Base-by-base conservation (phyloP, 2,888 invertebrate species). In the Drosophila mulleri region DNA sequence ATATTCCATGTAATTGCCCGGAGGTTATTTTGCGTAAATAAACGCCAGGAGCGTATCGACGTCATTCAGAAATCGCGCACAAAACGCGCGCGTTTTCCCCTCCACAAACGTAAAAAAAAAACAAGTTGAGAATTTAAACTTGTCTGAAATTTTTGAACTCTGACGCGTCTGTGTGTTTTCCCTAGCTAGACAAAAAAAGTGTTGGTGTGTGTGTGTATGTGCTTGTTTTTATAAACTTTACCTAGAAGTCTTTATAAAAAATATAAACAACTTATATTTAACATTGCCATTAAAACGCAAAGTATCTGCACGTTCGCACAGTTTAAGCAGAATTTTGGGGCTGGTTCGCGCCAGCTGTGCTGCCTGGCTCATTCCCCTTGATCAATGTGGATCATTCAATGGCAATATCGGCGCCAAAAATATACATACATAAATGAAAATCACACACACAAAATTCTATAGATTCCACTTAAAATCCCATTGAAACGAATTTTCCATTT, bases 201-300 rank as follows among this genome's bases (percentile, higher is more conserved):
- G 23, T 18, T 59, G 35, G 47, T 52, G 47, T 23, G 20, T 16
- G 35, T 53, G 12, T 54, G 35, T 1, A 14, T 37, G 16, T 37
- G 37, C 16, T 59, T 58, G 32, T 57, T 81, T 60, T 75, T 75
- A 79, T 81, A 78, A 72, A 86, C 75, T 75, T 82, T 83, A 83
- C 65, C 18, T 23, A 50, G 70, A 85, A 83, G 70, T 76, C 74
- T 78, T 72, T 42, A 54, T 54, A 67, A 69, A 64, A 57, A 44
- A 60, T 29, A 66, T 61, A 67, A 67, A 63, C 63, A 67, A 63
- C 45, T 44, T 41, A 23, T 32, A 29, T 20, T 72, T 47, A 75
- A 63, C 50, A 72, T 68, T 75, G 60, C 71, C 72, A 80, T 83
- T 69, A 68, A 83, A 80, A 71, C 70, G 77, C 82, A 81, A 83